These are phyloP conservation scores for Noctua janthina DNA, from an alignment of 2,888 invertebrate species.

Conservation along the genomic window DNA sequence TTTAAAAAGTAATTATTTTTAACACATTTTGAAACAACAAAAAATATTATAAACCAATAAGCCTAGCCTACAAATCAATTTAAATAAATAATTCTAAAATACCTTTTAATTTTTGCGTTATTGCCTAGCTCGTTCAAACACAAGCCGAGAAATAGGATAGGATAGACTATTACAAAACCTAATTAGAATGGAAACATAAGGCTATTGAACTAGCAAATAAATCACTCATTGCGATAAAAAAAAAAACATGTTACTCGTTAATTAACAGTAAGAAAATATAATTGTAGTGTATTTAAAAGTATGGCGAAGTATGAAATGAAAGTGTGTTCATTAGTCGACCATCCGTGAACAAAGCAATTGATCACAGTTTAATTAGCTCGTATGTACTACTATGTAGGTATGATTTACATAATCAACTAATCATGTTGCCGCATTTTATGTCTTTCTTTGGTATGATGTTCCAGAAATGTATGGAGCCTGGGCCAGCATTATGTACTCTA, in stretches of 20 bases:
- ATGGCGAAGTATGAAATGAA: constrained; percentile 34
- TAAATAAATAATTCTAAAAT: too few relatives aligned
- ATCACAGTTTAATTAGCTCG: constrained; percentile 36
- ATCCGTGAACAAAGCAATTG: constrained; percentile 36
- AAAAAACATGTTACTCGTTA: constrained; percentile 10
- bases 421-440: not conserved
- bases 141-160: not conserved
- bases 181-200: constrained; percentile 3
- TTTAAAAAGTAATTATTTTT: not conserved
- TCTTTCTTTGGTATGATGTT: not conserved
- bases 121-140: not conserved
- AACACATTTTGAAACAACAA: too few relatives aligned
- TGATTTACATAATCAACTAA: constrained; percentile 22
- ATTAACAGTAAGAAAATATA: not conserved
- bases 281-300: constrained; percentile 9
- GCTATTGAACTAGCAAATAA: constrained; percentile 60
- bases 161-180: not conserved
- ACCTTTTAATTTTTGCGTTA: too few relatives aligned
- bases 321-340: constrained; percentile 36
- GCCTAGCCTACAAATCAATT: too few relatives aligned
- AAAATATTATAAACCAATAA: too few relatives aligned
- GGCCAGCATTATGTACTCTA: too few relatives aligned
- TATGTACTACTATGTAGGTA: not conserved
- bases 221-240: constrained; percentile 38
- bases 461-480: too few relatives aligned